phyloP scores from a whole-genome alignment of 2,888 invertebrate genomes.

The Lasioglossum lativentre region DNA sequence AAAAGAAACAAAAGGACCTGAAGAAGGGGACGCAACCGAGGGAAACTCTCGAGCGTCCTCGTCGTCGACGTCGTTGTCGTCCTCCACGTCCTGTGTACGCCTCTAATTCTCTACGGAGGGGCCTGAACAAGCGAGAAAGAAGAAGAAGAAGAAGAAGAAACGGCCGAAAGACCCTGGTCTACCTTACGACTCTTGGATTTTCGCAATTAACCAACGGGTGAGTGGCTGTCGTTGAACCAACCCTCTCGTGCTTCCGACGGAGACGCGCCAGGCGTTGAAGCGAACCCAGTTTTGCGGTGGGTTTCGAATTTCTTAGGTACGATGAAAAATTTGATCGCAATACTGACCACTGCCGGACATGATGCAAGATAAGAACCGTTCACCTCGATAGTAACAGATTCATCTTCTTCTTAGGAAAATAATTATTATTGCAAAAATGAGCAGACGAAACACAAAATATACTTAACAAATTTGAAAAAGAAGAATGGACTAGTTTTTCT shows the following conservation, averaged over 20 bases:
- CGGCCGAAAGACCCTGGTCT: conserved; percentile 58
- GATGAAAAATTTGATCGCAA: no score
- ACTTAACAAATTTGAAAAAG: no score
- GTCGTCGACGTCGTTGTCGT: conserved; percentile 55
- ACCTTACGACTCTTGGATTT: conserved; percentile 74
- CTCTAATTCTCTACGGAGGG: conserved; percentile 67
- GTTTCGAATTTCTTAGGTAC: background rate
- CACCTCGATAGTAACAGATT: no score
- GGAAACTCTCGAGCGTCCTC: conserved; percentile 28
- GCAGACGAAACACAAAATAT: no score
- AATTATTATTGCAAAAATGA: no score
- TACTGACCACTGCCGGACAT: no score
- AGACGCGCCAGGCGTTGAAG: background rate
- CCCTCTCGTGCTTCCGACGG: background rate
- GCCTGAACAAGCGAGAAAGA: conserved; percentile 37
- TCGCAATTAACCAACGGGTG: conserved; percentile 81
- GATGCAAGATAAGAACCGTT: no score
- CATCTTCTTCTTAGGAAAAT: no score
- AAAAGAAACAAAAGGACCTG: conserved; percentile 11
- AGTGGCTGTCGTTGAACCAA: conserved; percentile 71
- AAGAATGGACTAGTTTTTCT: no score
- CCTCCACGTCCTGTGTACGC: conserved; percentile 50
- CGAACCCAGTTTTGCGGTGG: background rate
- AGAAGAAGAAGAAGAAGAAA: conserved; percentile 32
- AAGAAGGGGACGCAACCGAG: conserved; percentile 19